Evolutionary conservation across 92 coral and sea anemone genomes (phyloP).

Genomic region (Phymanthus crucifer): DNA sequence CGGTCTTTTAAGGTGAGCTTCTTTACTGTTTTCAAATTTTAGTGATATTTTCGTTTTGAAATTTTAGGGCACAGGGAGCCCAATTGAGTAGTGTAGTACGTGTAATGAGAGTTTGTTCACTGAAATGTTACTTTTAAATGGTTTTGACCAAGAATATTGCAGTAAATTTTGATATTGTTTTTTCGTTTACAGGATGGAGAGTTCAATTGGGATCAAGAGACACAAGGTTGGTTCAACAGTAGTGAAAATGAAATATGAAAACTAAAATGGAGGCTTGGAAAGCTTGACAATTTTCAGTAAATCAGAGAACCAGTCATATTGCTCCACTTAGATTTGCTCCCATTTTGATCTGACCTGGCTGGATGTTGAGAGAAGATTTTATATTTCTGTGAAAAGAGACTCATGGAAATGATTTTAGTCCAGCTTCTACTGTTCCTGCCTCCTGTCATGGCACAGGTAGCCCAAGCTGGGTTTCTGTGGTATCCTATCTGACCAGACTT

Average conservation of each 20-base stretch:
- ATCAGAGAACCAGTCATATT: not conserved
- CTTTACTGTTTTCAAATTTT: not conserved
- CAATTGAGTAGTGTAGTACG: not conserved
- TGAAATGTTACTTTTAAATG: not conserved
- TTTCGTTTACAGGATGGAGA: conserved; percentile 60
- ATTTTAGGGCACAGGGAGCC: too few relatives aligned
- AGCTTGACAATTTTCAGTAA: not conserved
- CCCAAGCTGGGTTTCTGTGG: too few relatives aligned
- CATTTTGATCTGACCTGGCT: not conserved
- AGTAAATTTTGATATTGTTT: not conserved
- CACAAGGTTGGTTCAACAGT: conserved; percentile 67
- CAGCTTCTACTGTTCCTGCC: too few relatives aligned
- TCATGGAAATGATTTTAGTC: too few relatives aligned
- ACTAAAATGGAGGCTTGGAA: not conserved
- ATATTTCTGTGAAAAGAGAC: too few relatives aligned
- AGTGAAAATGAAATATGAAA: not conserved
- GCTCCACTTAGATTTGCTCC: too few relatives aligned
- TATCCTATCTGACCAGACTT: too few relatives aligned
- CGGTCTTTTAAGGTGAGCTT: not conserved
- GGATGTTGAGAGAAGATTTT: too few relatives aligned
- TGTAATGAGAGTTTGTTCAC: not conserved
- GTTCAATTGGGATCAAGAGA: conserved; percentile 86
- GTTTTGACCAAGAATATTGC: too few relatives aligned
- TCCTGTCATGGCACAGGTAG: too few relatives aligned
- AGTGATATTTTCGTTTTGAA: too few relatives aligned